These are phyloP conservation scores for Brachypteracias leptosomus DNA, from an alignment of 2,113 vertebrate genomes.

Conservation along the genomic window DNA sequence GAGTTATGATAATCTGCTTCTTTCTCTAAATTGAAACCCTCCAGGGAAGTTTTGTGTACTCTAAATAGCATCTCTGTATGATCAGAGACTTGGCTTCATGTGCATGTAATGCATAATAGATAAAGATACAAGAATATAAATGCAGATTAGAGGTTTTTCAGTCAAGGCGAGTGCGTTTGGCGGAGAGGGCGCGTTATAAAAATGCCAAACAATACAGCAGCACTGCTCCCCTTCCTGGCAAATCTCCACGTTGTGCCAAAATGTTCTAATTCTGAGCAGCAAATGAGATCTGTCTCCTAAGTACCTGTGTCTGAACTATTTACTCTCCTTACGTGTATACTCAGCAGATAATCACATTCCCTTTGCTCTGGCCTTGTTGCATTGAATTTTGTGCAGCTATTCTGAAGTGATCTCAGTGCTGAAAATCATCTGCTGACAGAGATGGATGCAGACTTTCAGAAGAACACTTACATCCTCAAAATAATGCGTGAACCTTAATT, in stretches of 20 bases:
- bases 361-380: conserved; percentile 8
- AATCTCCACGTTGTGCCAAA: conserved; percentile 27
- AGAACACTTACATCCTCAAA: background rate
- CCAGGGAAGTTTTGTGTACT: conserved; percentile 75
- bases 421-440: background rate
- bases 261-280: background rate
- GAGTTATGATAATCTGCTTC: conserved; percentile 47
- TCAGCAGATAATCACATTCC: conserved; percentile 6
- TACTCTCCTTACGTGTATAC: background rate
- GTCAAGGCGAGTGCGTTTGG: conserved; percentile 29
- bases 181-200: background rate
- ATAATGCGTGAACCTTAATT: background rate
- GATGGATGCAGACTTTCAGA: background rate
- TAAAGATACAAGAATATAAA: conserved; percentile 49
- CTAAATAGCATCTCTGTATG: conserved; percentile 72
- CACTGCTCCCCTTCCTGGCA: conserved; percentile 7
- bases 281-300: background rate
- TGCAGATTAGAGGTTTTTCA: conserved; percentile 69
- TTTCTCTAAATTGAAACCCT: conserved; percentile 70
- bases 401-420: background rate
- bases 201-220: background rate
- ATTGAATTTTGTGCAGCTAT: conserved; percentile 9
- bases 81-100: conserved; percentile 66
- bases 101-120: conserved; percentile 59
- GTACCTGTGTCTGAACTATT: background rate